These are phyloP conservation scores for Euwallacea similis DNA, from an alignment of 1,140 invertebrate species.

Conservation along the genomic window DNA sequence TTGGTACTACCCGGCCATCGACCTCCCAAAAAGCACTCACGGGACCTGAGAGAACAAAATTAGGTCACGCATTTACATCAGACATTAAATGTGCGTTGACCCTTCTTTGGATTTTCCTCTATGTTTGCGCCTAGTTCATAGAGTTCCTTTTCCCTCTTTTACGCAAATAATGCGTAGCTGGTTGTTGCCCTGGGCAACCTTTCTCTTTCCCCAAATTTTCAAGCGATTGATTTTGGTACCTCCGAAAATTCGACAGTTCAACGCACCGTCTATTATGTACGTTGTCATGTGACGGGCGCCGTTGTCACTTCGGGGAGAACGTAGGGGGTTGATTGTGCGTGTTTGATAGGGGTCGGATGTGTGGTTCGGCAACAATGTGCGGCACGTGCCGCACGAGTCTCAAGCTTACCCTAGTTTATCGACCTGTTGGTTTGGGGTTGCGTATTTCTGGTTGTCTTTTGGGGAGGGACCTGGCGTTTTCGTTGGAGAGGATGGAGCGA, in stretches of 20 bases:
- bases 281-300: neutral
- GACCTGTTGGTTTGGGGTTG: slow-evolving; percentile 20
- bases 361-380: slow-evolving; percentile 10
- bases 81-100: slow-evolving; percentile 7
- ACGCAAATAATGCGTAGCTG: neutral
- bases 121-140: neutral
- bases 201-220: neutral
- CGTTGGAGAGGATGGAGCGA: too few relatives aligned
- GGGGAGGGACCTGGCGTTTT: neutral
- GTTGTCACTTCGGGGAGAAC: neutral
- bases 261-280: slow-evolving; percentile 7
- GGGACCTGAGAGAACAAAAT: slow-evolving; percentile 5
- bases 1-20: neutral
- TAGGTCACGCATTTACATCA: neutral
- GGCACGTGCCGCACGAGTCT: slow-evolving; percentile 17
- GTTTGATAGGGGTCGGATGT: neutral
- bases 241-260: slow-evolving; percentile 5
- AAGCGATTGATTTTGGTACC: slow-evolving; percentile 3
- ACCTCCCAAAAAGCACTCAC: slow-evolving; percentile 7
- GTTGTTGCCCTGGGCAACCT: neutral
- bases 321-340: neutral
- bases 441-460: slow-evolving; percentile 19
- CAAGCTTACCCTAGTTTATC: slow-evolving; percentile 24
- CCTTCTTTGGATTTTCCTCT: neutral
- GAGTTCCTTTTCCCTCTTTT: neutral